Conservation (phyloP, 2,113 vertebrate genomes). For the Dicentrarchus labrax region DNA sequence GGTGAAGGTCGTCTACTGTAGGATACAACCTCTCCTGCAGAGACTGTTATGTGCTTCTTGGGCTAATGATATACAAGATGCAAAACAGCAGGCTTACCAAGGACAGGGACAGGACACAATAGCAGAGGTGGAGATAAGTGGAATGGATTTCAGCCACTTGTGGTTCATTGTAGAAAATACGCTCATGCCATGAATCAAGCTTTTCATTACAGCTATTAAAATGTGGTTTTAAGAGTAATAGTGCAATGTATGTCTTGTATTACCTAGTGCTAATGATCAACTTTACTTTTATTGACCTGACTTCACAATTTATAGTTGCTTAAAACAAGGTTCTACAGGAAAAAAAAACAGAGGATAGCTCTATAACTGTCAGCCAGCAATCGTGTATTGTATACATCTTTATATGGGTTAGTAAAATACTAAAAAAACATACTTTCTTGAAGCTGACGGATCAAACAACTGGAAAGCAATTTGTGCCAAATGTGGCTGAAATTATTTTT, state of each 20-base stretch:
- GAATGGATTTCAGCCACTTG: constrained; percentile 31
- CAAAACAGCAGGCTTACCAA: constrained; percentile 56
- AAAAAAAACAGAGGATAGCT: no score
- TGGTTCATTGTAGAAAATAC: neutral
- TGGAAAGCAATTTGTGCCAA: constrained; percentile 5
- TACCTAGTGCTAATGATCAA: neutral
- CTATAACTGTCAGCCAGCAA: neutral
- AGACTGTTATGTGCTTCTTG: constrained; percentile 47
- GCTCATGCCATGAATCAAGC: neutral
- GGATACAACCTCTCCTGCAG: constrained; percentile 39
- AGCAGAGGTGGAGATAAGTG: constrained; percentile 28
- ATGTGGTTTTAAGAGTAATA: constrained; percentile 12
- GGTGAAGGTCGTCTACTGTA: constrained; percentile 56
- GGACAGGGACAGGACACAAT: constrained; percentile 54
- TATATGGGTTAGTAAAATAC: neutral
- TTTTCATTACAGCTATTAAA: constrained; percentile 14
- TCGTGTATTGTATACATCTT: neutral
- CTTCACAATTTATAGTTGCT: neutral
- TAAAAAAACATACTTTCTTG: neutral
- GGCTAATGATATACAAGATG: constrained; percentile 76
- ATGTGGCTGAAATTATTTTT: neutral
- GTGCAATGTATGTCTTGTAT: constrained; percentile 10
- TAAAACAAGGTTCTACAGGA: neutral
- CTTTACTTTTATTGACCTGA: constrained; percentile 9
- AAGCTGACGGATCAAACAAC: neutral